These are phyloP conservation scores for Agrochola litura DNA, from an alignment of 2,888 invertebrate species.

Conservation along the genomic window DNA sequence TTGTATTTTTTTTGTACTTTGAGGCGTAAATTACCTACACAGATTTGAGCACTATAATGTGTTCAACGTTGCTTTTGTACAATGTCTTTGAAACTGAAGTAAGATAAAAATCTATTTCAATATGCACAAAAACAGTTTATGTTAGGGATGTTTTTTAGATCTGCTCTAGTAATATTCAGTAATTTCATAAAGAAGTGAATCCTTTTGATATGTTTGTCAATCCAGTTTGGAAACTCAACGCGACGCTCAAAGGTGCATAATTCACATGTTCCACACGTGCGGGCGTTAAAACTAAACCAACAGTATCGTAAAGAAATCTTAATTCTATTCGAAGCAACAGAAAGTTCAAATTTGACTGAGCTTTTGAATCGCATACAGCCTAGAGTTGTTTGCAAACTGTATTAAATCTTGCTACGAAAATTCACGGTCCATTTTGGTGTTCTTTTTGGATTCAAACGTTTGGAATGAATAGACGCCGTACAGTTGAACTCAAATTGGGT, in stretches of 20 bases:
- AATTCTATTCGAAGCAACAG: slow-evolving; percentile 14
- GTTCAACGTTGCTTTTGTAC: too few relatives aligned
- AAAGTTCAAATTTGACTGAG: slow-evolving; percentile 37
- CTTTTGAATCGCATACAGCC: slow-evolving; percentile 16
- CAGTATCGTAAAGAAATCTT: slow-evolving; percentile 6
- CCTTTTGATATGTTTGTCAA: slow-evolving; percentile 61
- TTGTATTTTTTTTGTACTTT: neutral
- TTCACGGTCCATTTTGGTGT: slow-evolving; percentile 48
- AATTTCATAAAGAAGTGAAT: slow-evolving; percentile 41
- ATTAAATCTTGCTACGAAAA: slow-evolving; percentile 44
- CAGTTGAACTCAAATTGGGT: slow-evolving; percentile 55
- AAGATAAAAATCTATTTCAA: neutral
- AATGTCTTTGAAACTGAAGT: neutral
- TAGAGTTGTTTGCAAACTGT: slow-evolving; percentile 43
- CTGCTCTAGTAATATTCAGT: neutral
- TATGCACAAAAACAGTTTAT: neutral
- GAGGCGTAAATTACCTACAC: too few relatives aligned
- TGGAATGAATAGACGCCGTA: slow-evolving; percentile 60
- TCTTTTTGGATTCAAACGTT: slow-evolving; percentile 60
- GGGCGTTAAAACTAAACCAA: slow-evolving; percentile 39
- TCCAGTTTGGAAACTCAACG: slow-evolving; percentile 56
- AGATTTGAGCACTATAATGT: neutral
- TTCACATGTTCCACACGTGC: slow-evolving; percentile 62
- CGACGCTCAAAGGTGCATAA: slow-evolving; percentile 63
- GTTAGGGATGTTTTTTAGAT: neutral